phyloP scores from a whole-genome alignment of 2,113 vertebrate genomes.

The Tiliqua scincoides region DNA sequence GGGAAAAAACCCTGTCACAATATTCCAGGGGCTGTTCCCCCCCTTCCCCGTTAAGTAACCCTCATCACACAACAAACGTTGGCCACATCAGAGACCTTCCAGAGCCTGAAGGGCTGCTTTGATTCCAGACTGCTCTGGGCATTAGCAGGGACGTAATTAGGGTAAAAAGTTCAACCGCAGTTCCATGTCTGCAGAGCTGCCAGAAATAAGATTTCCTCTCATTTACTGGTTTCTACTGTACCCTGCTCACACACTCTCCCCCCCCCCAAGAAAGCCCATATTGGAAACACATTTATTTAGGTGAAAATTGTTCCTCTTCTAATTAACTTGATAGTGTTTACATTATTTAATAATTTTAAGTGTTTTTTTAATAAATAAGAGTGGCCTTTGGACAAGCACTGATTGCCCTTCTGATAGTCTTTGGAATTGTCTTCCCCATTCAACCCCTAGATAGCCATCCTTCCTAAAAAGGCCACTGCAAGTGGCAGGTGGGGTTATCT shows the following conservation, averaged over 20 bases:
- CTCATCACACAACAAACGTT: slow-evolving; percentile 89
- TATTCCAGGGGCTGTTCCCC: slow-evolving; percentile 60
- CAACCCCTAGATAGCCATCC: slow-evolving; percentile 55
- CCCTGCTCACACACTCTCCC: slow-evolving; percentile 59
- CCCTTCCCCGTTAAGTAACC: slow-evolving; percentile 76
- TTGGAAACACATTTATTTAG: slow-evolving; percentile 87
- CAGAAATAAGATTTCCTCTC: slow-evolving; percentile 89
- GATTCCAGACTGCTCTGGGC: slow-evolving; percentile 91
- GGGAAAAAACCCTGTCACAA: slow-evolving; percentile 80
- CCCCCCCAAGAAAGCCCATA: slow-evolving; percentile 69
- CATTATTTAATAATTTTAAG: slow-evolving; percentile 79
- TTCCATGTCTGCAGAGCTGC: slow-evolving; percentile 83
- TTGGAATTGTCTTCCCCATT: slow-evolving; percentile 50
- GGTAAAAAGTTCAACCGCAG: slow-evolving; percentile 98
- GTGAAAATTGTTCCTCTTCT: slow-evolving; percentile 78
- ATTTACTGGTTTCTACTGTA: slow-evolving; percentile 81
- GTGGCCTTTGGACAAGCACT: slow-evolving; percentile 53
- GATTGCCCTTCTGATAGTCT: slow-evolving; percentile 52
- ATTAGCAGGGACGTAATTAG: slow-evolving; percentile 95
- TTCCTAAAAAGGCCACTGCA: slow-evolving; percentile 35
- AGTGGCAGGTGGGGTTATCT: slow-evolving; percentile 58
- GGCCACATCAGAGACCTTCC: slow-evolving; percentile 92
- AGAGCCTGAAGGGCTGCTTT: slow-evolving; percentile 88
- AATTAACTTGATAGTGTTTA: slow-evolving; percentile 83
- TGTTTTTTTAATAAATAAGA: slow-evolving; percentile 54